Evolutionary conservation across 2,888 invertebrate species (phyloP), one percentile per base, ranked within the genome.

Genomic region (Rosalia funebris): DNA sequence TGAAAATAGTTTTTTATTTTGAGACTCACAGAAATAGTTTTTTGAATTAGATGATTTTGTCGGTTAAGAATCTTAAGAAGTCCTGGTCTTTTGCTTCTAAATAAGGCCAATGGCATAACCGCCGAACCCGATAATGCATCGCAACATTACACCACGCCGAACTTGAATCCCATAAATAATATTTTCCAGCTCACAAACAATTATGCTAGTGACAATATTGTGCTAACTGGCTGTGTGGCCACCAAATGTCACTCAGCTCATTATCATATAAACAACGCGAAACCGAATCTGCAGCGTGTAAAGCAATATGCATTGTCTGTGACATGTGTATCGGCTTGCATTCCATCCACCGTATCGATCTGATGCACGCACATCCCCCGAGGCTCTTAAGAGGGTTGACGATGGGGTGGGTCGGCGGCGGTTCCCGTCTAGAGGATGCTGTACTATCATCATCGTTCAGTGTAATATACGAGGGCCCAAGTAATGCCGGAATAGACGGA

Each of bases 321-420:
- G 64, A 61, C 59, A 58, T 61, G 58, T 57, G 58, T 58, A 53
- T 57, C 48, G 60, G 56, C 59, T 64, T 68, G 64, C 58, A 65
- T 57, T 63, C 58, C 50, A 62, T 39, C 55, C 60, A 45, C 12
- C 42, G 60, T 71, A 71, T 71, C 68, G 71, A 71, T 71, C 71
- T 52, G 34, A 19, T 53, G 53, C 68, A 70, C 72, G 69, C 70
- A 68, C 65, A 39, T 69, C 71, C 70, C 71, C 42, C 52, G 62
- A 63, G 67, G 65, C 60, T 61, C 60, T 62, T 71, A 71, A 71
- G 68, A 65, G 72, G 71, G 72, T 69, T 62, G 70, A 65, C 65
- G 63, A 62, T 60, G 62, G 65, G 66, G 66, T 70, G 68, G 67
- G 69, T 20, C 16, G 31, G 14, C 47, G 20, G 20, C 20, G 66